These are phyloP conservation scores for Macroramphosus scolopax DNA, from an alignment of 2,797 vertebrate species.

Conservation along the genomic window DNA sequence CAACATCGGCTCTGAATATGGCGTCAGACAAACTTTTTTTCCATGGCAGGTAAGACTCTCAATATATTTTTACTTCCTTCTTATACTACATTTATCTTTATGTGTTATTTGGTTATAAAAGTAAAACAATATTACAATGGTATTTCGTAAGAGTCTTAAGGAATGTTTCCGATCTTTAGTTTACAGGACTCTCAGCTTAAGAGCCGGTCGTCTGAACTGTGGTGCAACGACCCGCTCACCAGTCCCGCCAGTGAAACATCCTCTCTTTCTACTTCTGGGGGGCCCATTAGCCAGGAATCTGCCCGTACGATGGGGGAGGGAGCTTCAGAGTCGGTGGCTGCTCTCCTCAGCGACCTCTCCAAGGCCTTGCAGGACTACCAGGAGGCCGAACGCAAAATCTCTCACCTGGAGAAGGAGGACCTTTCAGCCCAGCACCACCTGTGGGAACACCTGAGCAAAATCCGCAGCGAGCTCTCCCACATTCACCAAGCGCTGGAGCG, in stretches of 20 bases:
- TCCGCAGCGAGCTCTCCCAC: slow-evolving; percentile 89
- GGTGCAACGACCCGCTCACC: slow-evolving; percentile 57
- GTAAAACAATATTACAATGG: too few species aligned
- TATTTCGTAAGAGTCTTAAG: too few species aligned
- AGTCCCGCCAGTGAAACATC: slow-evolving; percentile 62
- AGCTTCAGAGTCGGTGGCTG: slow-evolving; percentile 70
- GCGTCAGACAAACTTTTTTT: slow-evolving; percentile 71
- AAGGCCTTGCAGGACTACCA: slow-evolving; percentile 89
- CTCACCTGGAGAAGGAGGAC: slow-evolving; percentile 81
- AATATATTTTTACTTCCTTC: too few species aligned
- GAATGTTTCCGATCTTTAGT: slow-evolving; percentile 48
- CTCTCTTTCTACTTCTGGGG: slow-evolving; percentile 38
- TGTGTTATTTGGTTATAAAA: too few species aligned
- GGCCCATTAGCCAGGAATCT: slow-evolving; percentile 47
- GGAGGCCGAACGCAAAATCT: slow-evolving; percentile 86
- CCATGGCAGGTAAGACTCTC: slow-evolving; percentile 83
- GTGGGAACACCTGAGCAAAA: slow-evolving; percentile 90
- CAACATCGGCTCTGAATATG: slow-evolving; percentile 56
- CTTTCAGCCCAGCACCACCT: slow-evolving; percentile 85
- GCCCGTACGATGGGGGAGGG: slow-evolving; percentile 45
- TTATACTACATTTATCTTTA: too few species aligned
- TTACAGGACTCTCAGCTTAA: slow-evolving; percentile 56
- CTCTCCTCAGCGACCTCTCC: slow-evolving; percentile 85
- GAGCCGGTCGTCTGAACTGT: slow-evolving; percentile 66
- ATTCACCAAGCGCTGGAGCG: slow-evolving; percentile 89